A percentile compares a stretch with the other conserved stretches of the same genome.
Evolutionary conservation across 2,113 vertebrate genomes (phyloP).

Genomic region (Pluvianellus socialis): DNA sequence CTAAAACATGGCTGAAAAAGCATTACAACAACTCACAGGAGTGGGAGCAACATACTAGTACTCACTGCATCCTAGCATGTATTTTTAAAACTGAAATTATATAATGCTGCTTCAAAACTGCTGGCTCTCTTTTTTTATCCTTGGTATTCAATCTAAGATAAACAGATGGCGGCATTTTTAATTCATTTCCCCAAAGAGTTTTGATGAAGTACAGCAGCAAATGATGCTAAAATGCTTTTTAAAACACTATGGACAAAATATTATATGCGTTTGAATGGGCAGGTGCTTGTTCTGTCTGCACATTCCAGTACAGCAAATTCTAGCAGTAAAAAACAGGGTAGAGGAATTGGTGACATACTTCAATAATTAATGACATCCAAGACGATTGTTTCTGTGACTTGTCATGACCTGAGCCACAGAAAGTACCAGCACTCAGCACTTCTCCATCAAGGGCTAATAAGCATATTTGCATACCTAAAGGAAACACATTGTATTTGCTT

Average conservation of each 20-base stretch:
- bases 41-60: background rate
- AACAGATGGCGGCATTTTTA: constrained; percentile 62
- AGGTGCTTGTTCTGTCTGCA: background rate
- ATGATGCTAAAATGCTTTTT: background rate
- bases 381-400: background rate
- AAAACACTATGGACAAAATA: background rate
- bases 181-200: constrained; percentile 52
- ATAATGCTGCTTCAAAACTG: background rate
- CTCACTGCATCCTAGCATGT: background rate
- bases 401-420: background rate
- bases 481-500: constrained; percentile 9
- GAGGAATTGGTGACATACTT: background rate
- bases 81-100: constrained; percentile 28
- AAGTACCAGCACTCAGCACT: background rate
- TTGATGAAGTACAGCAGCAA: background rate
- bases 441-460: constrained; percentile 21
- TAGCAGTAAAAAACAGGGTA: background rate
- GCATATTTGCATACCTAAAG: constrained; percentile 33
- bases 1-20: constrained; percentile 42
- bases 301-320: background rate
- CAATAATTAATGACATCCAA: background rate
- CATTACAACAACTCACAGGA: background rate
- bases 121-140: constrained; percentile 1
- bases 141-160: background rate
- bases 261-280: background rate